Evolutionary conservation across 2,113 vertebrate species (phyloP).

Genomic region (Neolamprologus devosi): DNA sequence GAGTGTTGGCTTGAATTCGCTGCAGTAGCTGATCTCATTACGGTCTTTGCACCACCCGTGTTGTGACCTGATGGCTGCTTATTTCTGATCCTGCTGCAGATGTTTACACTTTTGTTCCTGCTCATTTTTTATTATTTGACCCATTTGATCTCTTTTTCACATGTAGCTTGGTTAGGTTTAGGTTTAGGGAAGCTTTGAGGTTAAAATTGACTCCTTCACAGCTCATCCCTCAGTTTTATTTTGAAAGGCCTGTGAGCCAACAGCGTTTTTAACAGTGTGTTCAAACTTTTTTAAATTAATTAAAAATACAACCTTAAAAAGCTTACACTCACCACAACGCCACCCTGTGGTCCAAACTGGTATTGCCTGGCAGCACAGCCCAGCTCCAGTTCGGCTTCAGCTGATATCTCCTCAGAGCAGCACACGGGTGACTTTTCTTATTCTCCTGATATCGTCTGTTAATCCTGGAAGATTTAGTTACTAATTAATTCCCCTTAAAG

Average conservation of each 20-base stretch:
- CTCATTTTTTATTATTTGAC: neutral
- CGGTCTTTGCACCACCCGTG: neutral
- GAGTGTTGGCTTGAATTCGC: neutral
- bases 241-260: neutral
- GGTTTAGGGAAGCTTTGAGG: neutral
- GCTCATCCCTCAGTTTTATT: neutral
- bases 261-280: neutral
- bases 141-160: neutral
- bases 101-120: neutral
- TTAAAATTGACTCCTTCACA: neutral
- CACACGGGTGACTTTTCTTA: neutral
- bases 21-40: neutral
- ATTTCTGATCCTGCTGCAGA: neutral
- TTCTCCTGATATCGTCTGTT: neutral
- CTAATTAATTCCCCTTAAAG: neutral
- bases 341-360: neutral
- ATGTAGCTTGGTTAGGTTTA: neutral
- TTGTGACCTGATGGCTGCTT: neutral
- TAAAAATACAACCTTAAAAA: neutral
- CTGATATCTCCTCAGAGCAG: neutral
- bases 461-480: neutral
- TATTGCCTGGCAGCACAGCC: neutral
- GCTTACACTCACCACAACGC: fast-evolving
- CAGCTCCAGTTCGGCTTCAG: neutral
- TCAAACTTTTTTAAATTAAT: neutral